Evolutionary conservation across 2,113 vertebrate genomes (phyloP), one percentile per base, ranked within the genome.

Genomic region (Bothrops jararaca): DNA sequence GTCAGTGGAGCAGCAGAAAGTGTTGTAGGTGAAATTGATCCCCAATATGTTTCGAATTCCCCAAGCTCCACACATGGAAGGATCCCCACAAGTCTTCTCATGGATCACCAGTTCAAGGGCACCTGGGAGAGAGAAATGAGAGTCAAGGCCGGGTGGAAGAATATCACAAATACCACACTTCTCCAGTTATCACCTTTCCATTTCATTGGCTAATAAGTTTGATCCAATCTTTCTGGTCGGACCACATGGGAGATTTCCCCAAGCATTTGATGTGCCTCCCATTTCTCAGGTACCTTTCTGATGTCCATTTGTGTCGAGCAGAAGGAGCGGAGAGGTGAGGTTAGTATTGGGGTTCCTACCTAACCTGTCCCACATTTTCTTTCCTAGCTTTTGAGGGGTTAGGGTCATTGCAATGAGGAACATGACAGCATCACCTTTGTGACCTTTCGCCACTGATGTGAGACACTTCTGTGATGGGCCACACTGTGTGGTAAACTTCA

Each of bases 1-100:
- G 94, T 98, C 97, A 0, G 95, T 97, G 56, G 98, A 96, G 1
- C 98, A 98, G 97, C 98, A 98, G 18, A 92, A 58, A 42, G 97
- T 98, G 92, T 88, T 96, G 96, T 96, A 98, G 96, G 95, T 97
- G 95, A 98, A 98, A 96, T 92, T 95, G 69, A 97, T 89, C 22
- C 97, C 98, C 0, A 96, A 91, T 0, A 96, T 34, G 12, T 95
- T 95, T 74, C 97, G 98, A 90, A 96, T 95, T 45, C 97, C 97
- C 0, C 80, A 96, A 53, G 93, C 10, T 0, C 96, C 97, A 2
- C 98, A 98, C 96, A 98, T 97, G 15, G 93, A 54, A 1, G 95
- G 18, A 15, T 96, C 9, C 5, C 97, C 97, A 5, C 98, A 98
- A 95, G 96, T 97, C 96, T 97, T 98, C 94, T 98, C 98, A 0